These are phyloP conservation scores for Cebuella pygmaea DNA, from an alignment of 2,797 vertebrate species.

Conservation along the genomic window DNA sequence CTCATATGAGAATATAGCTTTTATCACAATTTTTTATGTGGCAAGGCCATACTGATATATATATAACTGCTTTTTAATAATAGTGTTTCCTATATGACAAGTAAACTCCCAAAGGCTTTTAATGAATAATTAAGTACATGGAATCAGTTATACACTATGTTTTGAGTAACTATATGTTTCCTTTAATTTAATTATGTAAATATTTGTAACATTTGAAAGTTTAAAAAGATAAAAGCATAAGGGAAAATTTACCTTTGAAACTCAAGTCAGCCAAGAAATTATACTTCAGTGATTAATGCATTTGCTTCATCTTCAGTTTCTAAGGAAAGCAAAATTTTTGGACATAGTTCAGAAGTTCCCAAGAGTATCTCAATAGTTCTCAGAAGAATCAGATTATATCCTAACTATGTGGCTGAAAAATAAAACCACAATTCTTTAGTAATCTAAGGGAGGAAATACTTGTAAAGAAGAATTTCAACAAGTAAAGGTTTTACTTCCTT, in stretches of 20 bases:
- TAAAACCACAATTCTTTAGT: conserved; percentile 28
- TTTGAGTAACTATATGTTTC: not conserved
- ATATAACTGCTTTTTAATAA: not conserved
- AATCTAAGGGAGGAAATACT: conserved; percentile 30
- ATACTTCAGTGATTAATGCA: not conserved
- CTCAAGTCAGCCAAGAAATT: not conserved
- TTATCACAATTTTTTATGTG: not conserved
- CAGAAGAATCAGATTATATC: not conserved
- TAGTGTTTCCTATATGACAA: not conserved
- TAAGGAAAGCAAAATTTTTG: conserved; percentile 1
- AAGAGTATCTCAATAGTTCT: not conserved
- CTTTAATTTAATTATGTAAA: not conserved
- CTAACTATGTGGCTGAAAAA: conserved; percentile 14
- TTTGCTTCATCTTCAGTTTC: not conserved
- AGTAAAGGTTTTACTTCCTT: conserved; percentile 42
- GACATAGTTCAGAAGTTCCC: not conserved
- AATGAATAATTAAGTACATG: not conserved
- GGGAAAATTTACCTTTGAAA: not conserved
- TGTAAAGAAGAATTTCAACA: not conserved
- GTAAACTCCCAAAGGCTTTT: not conserved
- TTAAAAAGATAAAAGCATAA: not conserved
- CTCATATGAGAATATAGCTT: not conserved
- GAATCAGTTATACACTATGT: not conserved
- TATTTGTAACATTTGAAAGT: not conserved
- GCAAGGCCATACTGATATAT: not conserved